Percentiles rank a stretch among this genome's conserved stretches.
Conservation (phyloP, 2,113 vertebrate species). For the Centropristis striata region DNA sequence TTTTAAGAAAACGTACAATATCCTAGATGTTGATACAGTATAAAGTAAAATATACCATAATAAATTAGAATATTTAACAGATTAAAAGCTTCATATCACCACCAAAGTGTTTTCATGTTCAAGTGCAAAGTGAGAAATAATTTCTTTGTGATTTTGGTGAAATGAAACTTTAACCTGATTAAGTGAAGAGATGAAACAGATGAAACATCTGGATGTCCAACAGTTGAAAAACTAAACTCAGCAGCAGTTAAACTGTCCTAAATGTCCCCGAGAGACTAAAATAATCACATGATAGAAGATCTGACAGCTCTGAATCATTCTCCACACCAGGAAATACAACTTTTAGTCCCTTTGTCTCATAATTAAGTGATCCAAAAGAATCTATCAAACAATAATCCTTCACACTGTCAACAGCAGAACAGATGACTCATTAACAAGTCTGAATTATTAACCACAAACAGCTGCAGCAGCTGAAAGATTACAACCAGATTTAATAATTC, state of each 20-base stretch:
- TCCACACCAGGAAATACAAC: too few species aligned
- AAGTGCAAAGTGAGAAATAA: too few species aligned
- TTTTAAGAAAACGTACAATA: background rate
- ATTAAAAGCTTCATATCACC: background rate
- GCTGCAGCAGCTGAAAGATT: slow-evolving; percentile 7
- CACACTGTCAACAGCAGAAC: background rate
- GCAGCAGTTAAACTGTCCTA: background rate
- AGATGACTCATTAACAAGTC: slow-evolving; percentile 6
- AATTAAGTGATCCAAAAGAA: background rate
- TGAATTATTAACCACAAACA: slow-evolving; percentile 31
- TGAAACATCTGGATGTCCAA: background rate
- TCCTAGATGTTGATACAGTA: background rate
- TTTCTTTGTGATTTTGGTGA: too few species aligned
- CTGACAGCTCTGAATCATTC: too few species aligned
- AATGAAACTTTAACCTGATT: background rate
- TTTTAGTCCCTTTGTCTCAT: background rate
- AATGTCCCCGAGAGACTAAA: too few species aligned
- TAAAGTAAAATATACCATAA: background rate
- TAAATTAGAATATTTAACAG: background rate
- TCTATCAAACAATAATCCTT: background rate
- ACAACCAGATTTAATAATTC: slow-evolving; percentile 19
- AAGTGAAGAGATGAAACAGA: background rate
- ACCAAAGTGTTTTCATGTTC: background rate
- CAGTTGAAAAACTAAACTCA: background rate
- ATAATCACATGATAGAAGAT: too few species aligned